Base-by-base conservation (phyloP, 2,888 invertebrate species). In the Phlogophora meticulosa region DNA sequence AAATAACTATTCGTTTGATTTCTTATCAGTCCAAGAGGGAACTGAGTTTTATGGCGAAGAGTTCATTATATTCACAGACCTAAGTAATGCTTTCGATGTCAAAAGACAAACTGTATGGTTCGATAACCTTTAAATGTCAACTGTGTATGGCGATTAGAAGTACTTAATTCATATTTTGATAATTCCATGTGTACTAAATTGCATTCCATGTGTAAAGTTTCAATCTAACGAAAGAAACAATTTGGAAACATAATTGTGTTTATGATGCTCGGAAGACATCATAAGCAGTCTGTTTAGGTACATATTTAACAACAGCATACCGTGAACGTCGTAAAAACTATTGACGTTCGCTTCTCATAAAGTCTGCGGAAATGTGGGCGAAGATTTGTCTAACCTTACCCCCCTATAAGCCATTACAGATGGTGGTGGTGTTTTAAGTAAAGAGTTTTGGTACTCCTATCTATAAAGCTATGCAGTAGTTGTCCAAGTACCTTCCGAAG, bases 41-140 rank as follows among this genome's bases (percentile, higher is more conserved):
- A 4, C 5, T 28, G 28, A 4, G 28, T 28, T 28, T 28, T 28
- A 28, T 5, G 28, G 28, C 5, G 5, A 28, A 28, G 5, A 28
- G 2, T 28, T 28, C 28, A 28, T 5, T 28, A 28, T 5, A 5
- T 28, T 28, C 28, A 28, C 2, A 28, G 11, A 28, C 32, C 24
- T 11, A 38, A 70, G 34, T 34, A 11, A 17, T 10, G 15, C 0
- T 38, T 53, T 34, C 11, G n/a, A 48, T 15, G 22, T 34, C 7
- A 7, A 20, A 48, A 13, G 11, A 46, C 48, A 36, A 49, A 49
- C 28, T 58, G 17, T 28, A 22, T 15, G 10, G 72, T 71, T 61
- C 42, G 49, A 67, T 67, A 60, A 72, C 61, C 67, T 67, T 59
- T 64, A 32, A 63, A 32, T 22, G 28, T 28, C 28, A 28, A 32